phyloP scores from a whole-genome alignment of 2,888 invertebrate species.

The Digitonthophagus gazella region DNA sequence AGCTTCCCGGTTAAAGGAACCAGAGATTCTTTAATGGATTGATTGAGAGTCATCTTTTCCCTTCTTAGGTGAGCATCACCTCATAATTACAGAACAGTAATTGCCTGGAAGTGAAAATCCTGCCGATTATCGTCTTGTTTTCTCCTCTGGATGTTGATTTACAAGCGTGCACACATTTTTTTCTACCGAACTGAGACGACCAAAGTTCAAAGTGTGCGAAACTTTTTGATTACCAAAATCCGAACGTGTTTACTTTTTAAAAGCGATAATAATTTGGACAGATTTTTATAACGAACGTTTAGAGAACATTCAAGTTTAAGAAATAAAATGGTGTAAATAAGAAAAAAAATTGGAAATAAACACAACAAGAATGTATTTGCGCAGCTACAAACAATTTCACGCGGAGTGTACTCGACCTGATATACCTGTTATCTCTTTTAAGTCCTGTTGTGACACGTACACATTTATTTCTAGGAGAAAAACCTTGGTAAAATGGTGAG shows the following conservation, averaged over 20 bases:
- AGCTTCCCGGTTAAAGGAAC: conserved; percentile 35
- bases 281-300: conserved; percentile 5
- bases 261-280: not conserved
- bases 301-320: not conserved
- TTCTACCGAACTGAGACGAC: conserved; percentile 9
- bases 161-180: conserved; percentile 8
- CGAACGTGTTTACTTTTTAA: conserved; percentile 21
- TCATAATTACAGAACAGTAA: conserved; percentile 31
- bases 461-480: conserved; percentile 8
- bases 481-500: conserved; percentile 22
- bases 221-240: conserved; percentile 14
- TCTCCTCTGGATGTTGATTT: conserved; percentile 1
- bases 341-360: not conserved
- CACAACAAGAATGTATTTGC: conserved; percentile 20
- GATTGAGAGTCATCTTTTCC: conserved; percentile 32
- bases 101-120: conserved; percentile 15
- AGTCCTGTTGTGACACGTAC: conserved; percentile 23
- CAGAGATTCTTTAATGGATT: conserved; percentile 28
- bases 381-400: not conserved
- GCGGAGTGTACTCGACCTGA: conserved; percentile 16
- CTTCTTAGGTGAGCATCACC: conserved; percentile 32
- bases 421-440: conserved; percentile 30
- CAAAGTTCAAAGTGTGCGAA: conserved; percentile 31
- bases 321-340: not conserved
- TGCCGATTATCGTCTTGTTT: not conserved